Percentiles rank a stretch among this genome's conserved stretches.
These are phyloP conservation scores for Zaprionus camerounensis DNA, from an alignment of 1,140 invertebrate species.

Conservation along the genomic window DNA sequence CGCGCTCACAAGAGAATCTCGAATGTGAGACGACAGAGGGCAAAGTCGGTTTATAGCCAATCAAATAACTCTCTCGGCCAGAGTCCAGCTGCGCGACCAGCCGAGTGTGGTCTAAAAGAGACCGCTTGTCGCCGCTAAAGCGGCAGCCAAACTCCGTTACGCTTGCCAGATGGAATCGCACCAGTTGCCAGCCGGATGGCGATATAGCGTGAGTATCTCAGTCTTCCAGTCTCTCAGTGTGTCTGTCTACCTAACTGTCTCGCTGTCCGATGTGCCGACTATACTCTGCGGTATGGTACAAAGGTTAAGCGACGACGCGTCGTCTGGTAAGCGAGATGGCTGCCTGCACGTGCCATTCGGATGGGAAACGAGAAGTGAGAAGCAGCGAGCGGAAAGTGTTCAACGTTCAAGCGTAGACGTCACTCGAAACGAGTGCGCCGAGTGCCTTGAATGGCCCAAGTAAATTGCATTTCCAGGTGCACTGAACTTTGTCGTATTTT, in stretches of 20 bases:
- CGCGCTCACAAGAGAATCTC: neutral
- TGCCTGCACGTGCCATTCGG: constrained; percentile 19
- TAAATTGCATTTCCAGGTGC: constrained; percentile 66
- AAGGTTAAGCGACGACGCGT: constrained; percentile 25
- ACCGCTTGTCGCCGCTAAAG: constrained; percentile 49
- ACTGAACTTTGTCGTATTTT: constrained; percentile 53
- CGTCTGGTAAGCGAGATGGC: constrained; percentile 13
- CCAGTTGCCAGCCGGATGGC: constrained; percentile 35
- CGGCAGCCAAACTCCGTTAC: constrained; percentile 14
- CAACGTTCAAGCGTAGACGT: constrained; percentile 28
- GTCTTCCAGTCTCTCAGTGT: constrained; percentile 11
- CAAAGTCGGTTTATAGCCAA: constrained; percentile 34
- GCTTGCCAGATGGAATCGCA: constrained; percentile 34
- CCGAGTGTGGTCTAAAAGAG: constrained; percentile 29
- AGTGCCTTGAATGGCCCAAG: constrained; percentile 34
- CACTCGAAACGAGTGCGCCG: constrained; percentile 41
- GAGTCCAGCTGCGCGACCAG: constrained; percentile 52
- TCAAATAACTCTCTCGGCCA: constrained; percentile 48
- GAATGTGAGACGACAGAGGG: constrained; percentile 20
- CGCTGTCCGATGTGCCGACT: neutral
- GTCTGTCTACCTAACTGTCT: neutral
- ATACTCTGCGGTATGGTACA: constrained; percentile 19
- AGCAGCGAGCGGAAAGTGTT: neutral
- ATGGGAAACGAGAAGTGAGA: neutral
- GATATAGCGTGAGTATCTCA: neutral